Evolutionary conservation across 1,140 invertebrate species (phyloP).

Genomic region (Lepidurus arcticus): DNA sequence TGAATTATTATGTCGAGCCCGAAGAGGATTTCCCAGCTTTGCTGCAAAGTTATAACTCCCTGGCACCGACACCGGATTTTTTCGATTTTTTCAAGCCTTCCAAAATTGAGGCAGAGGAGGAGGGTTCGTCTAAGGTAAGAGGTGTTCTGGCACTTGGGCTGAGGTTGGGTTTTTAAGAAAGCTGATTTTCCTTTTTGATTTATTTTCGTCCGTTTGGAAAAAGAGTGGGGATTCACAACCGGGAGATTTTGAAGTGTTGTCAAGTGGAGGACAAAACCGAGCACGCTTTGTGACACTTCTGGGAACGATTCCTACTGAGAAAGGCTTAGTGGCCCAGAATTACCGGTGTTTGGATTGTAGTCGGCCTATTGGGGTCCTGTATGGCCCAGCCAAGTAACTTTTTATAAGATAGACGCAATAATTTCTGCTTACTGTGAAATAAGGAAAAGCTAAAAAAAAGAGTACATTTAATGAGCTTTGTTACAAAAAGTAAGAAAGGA

Average conservation of each 20-base stretch:
- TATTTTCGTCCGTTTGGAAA: not conserved
- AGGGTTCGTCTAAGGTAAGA: constrained; percentile 5
- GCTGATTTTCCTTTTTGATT: not conserved
- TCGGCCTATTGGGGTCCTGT: constrained; percentile 68
- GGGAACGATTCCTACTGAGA: constrained; percentile 64
- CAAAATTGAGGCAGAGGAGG: not conserved
- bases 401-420: not conserved
- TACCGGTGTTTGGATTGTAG: constrained; percentile 77
- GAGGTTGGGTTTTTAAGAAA: not conserved
- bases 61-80: not conserved
- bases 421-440: too few species aligned
- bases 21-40: constrained; percentile 1
- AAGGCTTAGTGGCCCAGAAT: constrained; percentile 77
- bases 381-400: constrained; percentile 51
- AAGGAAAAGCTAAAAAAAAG: too few species aligned
- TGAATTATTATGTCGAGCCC: not conserved
- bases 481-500: too few species aligned
- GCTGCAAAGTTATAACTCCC: not conserved
- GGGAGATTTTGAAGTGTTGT: constrained; percentile 26
- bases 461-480: too few species aligned
- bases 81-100: constrained; percentile 3
- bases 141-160: not conserved
- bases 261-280: not conserved
- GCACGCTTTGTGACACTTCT: constrained; percentile 56
- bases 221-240: constrained; percentile 1